Percentiles rank a stretch among this genome's conserved stretches.
Conservation (phyloP, 2,113 vertebrate species). For the Diphyllodes magnificus region DNA sequence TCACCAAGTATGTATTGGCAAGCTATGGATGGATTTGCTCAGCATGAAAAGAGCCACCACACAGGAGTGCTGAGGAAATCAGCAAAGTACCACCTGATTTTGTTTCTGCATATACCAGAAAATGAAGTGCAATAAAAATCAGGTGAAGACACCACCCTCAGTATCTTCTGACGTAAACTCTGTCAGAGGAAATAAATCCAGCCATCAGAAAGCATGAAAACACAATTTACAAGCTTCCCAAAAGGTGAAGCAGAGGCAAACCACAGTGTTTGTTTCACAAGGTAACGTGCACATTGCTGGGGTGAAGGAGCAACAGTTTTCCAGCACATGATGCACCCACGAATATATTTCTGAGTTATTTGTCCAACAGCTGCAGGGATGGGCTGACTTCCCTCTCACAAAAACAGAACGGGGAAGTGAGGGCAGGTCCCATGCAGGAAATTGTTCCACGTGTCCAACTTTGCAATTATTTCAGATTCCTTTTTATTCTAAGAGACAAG, state of each 20-base stretch:
- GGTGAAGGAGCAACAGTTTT: not conserved
- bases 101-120: not conserved
- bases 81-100: not conserved
- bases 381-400: constrained; percentile 1
- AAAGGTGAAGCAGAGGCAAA: not conserved
- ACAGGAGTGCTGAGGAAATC: not conserved
- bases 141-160: not conserved
- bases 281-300: not conserved
- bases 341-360: not conserved
- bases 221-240: not conserved
- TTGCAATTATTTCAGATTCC: not conserved
- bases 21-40: not conserved
- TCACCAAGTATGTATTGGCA: not conserved
- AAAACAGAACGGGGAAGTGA: constrained; percentile 2
- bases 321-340: not conserved
- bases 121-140: not conserved
- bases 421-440: not conserved
- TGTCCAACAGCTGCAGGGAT: constrained; percentile 37
- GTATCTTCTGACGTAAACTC: not conserved
- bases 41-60: not conserved
- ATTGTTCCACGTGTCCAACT: not conserved
- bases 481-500: not conserved
- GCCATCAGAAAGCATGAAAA: not conserved
- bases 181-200: not conserved
- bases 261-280: not conserved